Evolutionary conservation across 1,140 invertebrate species (phyloP), one percentile per base, ranked within the genome.

Genomic region (Campoletis sonorensis): DNA sequence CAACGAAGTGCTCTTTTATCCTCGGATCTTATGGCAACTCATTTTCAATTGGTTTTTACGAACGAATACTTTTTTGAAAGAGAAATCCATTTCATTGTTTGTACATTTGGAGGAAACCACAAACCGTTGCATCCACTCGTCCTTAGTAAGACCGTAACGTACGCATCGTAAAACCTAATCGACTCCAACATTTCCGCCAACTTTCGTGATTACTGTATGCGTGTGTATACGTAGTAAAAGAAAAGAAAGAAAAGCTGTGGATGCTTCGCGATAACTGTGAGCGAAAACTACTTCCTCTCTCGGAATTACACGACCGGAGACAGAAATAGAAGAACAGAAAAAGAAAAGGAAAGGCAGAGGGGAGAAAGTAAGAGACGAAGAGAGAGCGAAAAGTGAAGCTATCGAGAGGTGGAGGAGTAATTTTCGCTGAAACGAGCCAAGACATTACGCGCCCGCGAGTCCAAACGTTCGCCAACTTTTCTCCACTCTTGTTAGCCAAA

Each of bases 21-120:
- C 11, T 45, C 40, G 40, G 23, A 4, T 30, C 70, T 40, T 27
- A 18, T 13, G 27, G 79, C 33, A 79, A 68, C 23, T 61, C 26
- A 21, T 37, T 49, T 83, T 79, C 73, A 51, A 81, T 81, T 82
- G 49, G 21, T 80, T 78, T 82, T 83, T 84, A 84, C 30, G 79
- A 82, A 51, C 79, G 58, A n/a, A 15, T 72, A 71, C 4, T 75
- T 73, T 15, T 67, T 67, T 40, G 30, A 51, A n/a, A 18, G 11
- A 11, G 45, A 37, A 81, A 27, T 68, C 3, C n/a, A 54, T 81
- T 70, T 51, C 30, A 8, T 58, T 30, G 54, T 73, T 61, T 73
- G 40, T 33, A 5, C 5, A 49, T 18, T 30, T 54, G 18, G 16
- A 8, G 11, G 51, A 5, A 54, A n/a, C 51, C 51, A 21, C 30